These are phyloP conservation scores for Chrysotoxum bicinctum DNA, from an alignment of 2,888 invertebrate genomes.

Conservation along the genomic window DNA sequence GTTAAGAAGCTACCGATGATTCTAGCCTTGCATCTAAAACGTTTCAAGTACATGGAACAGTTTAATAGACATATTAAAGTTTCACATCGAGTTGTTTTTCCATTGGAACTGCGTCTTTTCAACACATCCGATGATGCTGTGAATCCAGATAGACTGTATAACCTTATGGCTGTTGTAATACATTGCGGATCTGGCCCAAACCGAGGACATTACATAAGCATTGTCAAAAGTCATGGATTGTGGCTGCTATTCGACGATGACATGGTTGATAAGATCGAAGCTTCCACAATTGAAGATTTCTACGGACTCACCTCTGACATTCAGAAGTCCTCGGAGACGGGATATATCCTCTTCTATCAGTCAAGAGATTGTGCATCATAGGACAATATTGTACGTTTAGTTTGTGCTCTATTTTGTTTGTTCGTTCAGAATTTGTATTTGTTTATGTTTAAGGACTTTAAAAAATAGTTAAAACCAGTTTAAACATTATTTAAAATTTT, in stretches of 20 bases:
- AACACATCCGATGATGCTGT: conserved; percentile 99
- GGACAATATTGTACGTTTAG: conserved; percentile 9
- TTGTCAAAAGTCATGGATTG: conserved; percentile 99
- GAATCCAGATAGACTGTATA: conserved; percentile 98
- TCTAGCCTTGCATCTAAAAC: conserved; percentile 97
- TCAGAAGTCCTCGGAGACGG: conserved; percentile 99
- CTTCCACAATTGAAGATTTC: conserved; percentile 99
- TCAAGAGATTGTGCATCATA: conserved; percentile 88
- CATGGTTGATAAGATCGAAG: conserved; percentile 99
- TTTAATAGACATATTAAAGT: conserved; percentile 99
- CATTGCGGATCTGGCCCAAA: conserved; percentile 99
- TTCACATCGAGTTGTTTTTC: conserved; percentile 99
- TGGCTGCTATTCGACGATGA: conserved; percentile 99
- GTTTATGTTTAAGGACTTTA: not conserved
- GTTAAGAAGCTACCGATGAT: conserved; percentile 99
- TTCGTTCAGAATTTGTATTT: not conserved
- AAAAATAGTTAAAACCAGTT: not conserved
- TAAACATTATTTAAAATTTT: not conserved
- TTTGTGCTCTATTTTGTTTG: conserved; percentile 11
- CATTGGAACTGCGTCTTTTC: conserved; percentile 97
- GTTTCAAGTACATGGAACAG: conserved; percentile 98
- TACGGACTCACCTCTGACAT: conserved; percentile 99
- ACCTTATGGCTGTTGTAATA: conserved; percentile 99
- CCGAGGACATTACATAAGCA: conserved; percentile 99
- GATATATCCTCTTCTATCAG: conserved; percentile 99